Conservation (phyloP, 1,140 invertebrate species). For the Gonioctena quinquepunctata region DNA sequence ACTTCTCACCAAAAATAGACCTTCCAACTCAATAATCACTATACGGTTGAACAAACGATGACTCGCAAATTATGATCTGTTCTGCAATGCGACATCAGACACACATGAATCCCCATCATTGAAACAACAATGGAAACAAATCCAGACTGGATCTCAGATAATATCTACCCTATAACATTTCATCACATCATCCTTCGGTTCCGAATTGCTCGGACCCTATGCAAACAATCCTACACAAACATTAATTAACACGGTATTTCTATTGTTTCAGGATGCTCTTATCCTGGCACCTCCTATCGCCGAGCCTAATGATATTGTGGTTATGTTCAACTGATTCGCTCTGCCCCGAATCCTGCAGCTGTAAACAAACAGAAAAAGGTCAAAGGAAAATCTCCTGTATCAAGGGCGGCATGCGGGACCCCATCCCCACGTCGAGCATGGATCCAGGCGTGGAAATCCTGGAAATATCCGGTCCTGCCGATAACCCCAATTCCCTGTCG, state of each 20-base stretch:
- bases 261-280: conserved; percentile 48
- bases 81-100: too few species aligned
- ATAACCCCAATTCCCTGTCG: conserved; percentile 66
- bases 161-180: too few species aligned
- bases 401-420: conserved; percentile 63
- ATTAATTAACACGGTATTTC: background rate
- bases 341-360: conserved; percentile 52
- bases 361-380: conserved; percentile 42
- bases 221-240: too few species aligned
- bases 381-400: conserved; percentile 54
- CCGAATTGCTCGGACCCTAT: too few species aligned
- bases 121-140: too few species aligned
- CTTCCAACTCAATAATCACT: too few species aligned
- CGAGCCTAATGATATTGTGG: conserved; percentile 48
- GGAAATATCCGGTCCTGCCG: conserved; percentile 68
- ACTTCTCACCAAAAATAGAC: too few species aligned
- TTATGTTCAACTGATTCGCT: conserved; percentile 48
- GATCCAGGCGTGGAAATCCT: conserved; percentile 68
- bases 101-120: too few species aligned
- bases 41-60: too few species aligned
- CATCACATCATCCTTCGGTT: too few species aligned
- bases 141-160: too few species aligned
- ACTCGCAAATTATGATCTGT: too few species aligned
- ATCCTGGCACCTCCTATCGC: conserved; percentile 40
- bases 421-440: conserved; percentile 66